Conservation (phyloP, 2,797 vertebrate species). For the Syngnathus rostellatus region DNA sequence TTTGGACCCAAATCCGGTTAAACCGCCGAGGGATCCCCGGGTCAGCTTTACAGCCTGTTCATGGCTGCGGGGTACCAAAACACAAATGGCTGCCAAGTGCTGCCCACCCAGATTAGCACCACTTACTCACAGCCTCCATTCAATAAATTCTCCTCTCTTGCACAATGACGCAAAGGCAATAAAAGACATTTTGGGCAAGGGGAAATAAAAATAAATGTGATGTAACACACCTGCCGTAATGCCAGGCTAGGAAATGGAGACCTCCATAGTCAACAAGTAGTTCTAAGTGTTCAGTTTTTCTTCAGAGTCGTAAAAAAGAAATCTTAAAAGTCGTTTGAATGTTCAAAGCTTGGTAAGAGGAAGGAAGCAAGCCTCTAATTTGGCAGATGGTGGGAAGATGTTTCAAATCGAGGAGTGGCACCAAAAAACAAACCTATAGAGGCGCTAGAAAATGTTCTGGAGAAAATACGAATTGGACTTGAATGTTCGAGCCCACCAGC, state of each 20-base stretch:
- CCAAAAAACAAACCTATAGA: constrained; percentile 21
- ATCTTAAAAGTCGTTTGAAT: constrained; percentile 32
- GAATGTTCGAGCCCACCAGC: neutral
- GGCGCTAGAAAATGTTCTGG: constrained; percentile 14
- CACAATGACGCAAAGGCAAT: constrained; percentile 38
- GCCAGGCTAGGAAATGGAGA: constrained; percentile 18
- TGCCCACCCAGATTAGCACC: constrained; percentile 54
- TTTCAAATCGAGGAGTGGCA: constrained; percentile 39
- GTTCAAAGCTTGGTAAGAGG: constrained; percentile 47
- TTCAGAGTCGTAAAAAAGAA: constrained; percentile 38
- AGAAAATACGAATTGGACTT: constrained; percentile 7
- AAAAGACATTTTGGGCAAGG: constrained; percentile 29
- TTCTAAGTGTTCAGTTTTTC: constrained; percentile 41
- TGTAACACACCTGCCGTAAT: constrained; percentile 37
- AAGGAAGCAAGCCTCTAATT: constrained; percentile 53
- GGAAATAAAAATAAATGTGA: constrained; percentile 20
- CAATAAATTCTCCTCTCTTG: constrained; percentile 25
- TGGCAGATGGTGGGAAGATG: constrained; percentile 47
- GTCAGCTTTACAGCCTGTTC: constrained; percentile 46
- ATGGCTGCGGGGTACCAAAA: constrained; percentile 32
- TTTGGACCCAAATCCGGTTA: constrained; percentile 23
- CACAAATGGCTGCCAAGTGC: constrained; percentile 48
- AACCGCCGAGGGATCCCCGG: constrained; percentile 30
- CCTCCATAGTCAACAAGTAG: constrained; percentile 28
- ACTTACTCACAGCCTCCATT: constrained; percentile 53